phyloP scores from a whole-genome alignment of 1,140 invertebrate genomes.

The Doryteuthis pealeii region DNA sequence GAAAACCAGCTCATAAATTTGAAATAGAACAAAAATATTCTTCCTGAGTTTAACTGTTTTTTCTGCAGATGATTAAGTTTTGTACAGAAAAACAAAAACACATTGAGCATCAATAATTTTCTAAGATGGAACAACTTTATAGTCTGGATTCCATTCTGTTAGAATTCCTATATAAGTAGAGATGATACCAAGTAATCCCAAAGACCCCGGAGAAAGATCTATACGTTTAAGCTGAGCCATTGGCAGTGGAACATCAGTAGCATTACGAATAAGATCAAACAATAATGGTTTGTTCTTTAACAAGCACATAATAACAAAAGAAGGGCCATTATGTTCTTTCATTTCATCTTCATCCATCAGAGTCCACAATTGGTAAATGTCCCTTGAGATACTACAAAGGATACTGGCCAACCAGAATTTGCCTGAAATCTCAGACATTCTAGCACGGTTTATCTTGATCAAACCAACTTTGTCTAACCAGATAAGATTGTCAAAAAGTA shows the following conservation, averaged over 20 bases:
- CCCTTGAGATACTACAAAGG: constrained; percentile 74
- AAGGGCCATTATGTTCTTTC: constrained; percentile 10
- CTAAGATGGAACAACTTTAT: constrained; percentile 54
- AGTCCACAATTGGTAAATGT: constrained; percentile 76
- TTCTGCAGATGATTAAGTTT: too few relatives aligned
- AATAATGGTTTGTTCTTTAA: constrained; percentile 62
- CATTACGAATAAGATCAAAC: constrained; percentile 80
- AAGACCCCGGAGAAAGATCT: constrained; percentile 72
- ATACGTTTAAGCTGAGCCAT: constrained; percentile 75
- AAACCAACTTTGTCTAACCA: constrained; percentile 79
- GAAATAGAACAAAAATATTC: too few relatives aligned
- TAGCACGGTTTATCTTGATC: constrained; percentile 70
- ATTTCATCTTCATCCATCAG: constrained; percentile 63
- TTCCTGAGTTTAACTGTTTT: too few relatives aligned
- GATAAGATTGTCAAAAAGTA: constrained; percentile 81
- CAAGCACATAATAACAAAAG: constrained; percentile 32
- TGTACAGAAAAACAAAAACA: too few relatives aligned
- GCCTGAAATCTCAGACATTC: constrained; percentile 74
- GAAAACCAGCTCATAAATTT: too few relatives aligned
- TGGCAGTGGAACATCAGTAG: constrained; percentile 83
- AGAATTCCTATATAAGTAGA: constrained; percentile 76
- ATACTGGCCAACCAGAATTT: constrained; percentile 69
- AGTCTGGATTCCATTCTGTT: constrained; percentile 70
- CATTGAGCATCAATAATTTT: too few relatives aligned
- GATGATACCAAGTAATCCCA: constrained; percentile 76